Evolutionary conservation across 2,888 invertebrate genomes (phyloP).

Genomic region (Coleophora flavipennella): DNA sequence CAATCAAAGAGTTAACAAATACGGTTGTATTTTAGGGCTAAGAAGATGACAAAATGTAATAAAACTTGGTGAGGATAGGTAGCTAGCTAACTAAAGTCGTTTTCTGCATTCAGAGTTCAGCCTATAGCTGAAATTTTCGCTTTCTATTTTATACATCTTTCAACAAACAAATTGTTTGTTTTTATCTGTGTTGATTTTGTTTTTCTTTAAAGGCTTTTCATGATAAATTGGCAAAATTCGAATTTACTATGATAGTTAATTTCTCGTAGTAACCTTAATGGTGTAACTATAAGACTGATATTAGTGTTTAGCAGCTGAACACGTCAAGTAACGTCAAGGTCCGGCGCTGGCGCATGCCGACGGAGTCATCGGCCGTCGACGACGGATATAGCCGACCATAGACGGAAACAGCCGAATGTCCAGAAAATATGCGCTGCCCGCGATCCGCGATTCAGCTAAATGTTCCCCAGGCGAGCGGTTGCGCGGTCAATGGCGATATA

Average conservation of each 20-base stretch:
- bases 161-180: not conserved
- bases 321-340: conserved; percentile 45
- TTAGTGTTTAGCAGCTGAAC: conserved; percentile 15
- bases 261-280: too few relatives aligned
- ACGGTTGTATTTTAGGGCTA: too few relatives aligned
- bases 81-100: too few relatives aligned
- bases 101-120: too few relatives aligned
- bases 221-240: too few relatives aligned
- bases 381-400: conserved; percentile 58
- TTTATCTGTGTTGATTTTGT: too few relatives aligned
- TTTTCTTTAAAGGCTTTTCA: too few relatives aligned
- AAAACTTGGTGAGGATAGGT: too few relatives aligned
- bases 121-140: not conserved
- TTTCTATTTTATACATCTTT: not conserved
- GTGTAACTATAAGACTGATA: conserved; percentile 21
- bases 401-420: conserved; percentile 64
- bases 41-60: too few relatives aligned
- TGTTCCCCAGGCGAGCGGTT: conserved; percentile 23
- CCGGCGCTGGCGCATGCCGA: conserved; percentile 50
- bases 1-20: too few relatives aligned
- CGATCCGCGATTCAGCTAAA: conserved; percentile 44
- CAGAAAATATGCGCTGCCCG: conserved; percentile 48
- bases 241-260: too few relatives aligned
- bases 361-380: conserved; percentile 63
- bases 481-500: conserved; percentile 38